Evolutionary conservation across 2,797 vertebrate species (phyloP), one percentile per base, ranked within the genome.

Genomic region (Poecilia velifera): DNA sequence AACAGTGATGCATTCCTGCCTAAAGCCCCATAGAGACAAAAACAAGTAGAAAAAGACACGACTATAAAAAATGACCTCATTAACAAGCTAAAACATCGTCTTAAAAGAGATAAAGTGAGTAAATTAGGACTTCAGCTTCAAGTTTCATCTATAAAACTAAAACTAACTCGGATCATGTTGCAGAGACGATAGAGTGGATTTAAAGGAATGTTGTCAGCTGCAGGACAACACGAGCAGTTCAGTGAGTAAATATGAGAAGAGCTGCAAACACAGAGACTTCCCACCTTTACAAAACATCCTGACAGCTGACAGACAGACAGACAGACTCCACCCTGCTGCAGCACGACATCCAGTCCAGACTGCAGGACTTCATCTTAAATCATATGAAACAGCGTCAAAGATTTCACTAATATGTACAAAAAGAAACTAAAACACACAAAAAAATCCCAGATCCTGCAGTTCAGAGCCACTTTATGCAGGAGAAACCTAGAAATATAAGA

Each of bases 231-330:
- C 20, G 74, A 72, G 12, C 13, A 25, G 22, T 3, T 31, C 3
- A 13, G 49, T 59, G 45, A 77, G 53, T 41, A 80, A 85, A 83
- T 62, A 82, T 22, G 43, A 78, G 16, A 76, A 46, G 45, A 13
- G 59, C 43, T 36, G 18, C 70, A 84, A 88, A 87, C 80, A 78
- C 72, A 83, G 31, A 81, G 10, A 75, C 43, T 28, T 82, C 68
- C 22, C 46, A 39, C 6, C 41, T 31, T 41, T 53, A 46, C 25
- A 46, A 71, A 76, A 34, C 73, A 47, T 49, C 39, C n/a, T 45
- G 82, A 79, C 68, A 66, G 83, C 43, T 10, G 39, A 43, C 43
- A 43, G 43, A 45, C 43, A 43, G 43, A 45, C 43, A 46, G 3
- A 46, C 13, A 46, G 49, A 51, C 20, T 81, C 84, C 83, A 83